These are phyloP conservation scores for Paguma larvata DNA, from an alignment of 2,797 vertebrate species.

Conservation along the genomic window DNA sequence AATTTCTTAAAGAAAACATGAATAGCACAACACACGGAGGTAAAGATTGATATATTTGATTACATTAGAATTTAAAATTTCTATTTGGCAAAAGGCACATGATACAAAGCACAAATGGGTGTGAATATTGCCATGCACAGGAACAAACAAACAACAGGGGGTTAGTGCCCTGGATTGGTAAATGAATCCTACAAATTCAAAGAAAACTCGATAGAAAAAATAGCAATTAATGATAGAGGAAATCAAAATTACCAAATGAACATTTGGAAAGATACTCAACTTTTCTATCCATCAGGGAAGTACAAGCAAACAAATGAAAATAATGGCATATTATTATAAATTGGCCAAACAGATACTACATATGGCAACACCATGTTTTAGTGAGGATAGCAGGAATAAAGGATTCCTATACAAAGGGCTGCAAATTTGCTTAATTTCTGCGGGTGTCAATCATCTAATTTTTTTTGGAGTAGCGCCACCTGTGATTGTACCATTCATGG, in stretches of 20 bases:
- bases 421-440: not conserved
- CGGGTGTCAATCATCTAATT: too few species aligned
- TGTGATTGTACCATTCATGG: not conserved
- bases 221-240: not conserved
- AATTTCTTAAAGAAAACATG: not conserved
- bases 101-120: not conserved
- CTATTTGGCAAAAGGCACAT: not conserved
- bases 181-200: not conserved
- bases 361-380: not conserved
- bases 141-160: not conserved
- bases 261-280: not conserved
- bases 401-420: not conserved
- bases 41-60: not conserved
- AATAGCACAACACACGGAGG: not conserved
- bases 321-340: not conserved
- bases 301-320: not conserved
- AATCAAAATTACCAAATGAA: not conserved
- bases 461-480: too few species aligned
- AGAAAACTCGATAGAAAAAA: not conserved
- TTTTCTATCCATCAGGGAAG: not conserved
- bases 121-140: not conserved
- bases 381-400: not conserved
- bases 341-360: not conserved
- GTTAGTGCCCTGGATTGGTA: not conserved
- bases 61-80: not conserved